Base-by-base conservation (phyloP, 2,888 invertebrate species). In the Rambutsinella grinnellia region DNA sequence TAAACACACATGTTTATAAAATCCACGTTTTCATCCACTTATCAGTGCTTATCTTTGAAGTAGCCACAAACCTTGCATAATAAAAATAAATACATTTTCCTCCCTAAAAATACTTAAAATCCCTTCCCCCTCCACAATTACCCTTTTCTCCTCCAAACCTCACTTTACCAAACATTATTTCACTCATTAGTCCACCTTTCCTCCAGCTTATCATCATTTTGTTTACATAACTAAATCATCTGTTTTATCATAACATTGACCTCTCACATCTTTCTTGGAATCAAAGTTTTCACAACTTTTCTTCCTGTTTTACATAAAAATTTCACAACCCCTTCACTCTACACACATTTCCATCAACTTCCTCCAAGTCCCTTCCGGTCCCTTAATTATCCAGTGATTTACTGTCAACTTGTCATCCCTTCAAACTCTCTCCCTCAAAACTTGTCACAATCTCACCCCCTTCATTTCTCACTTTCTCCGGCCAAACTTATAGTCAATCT, bases 371-470 rank as follows among this genome's bases (percentile, higher is more conserved):
- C n/a, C n/a, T n/a, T n/a, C n/a, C n/a, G n/a, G n/a, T n/a, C n/a
- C n/a, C n/a, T n/a, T n/a, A n/a, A n/a, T n/a, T n/a, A n/a, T n/a
- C n/a, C n/a, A n/a, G n/a, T n/a, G n/a, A n/a, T n/a, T n/a, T n/a
- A n/a, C n/a, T n/a, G n/a, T n/a, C n/a, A n/a, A n/a, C n/a, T n/a
- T n/a, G n/a, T n/a, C n/a, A n/a, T n/a, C n/a, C n/a, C n/a, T n/a
- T n/a, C n/a, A n/a, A n/a, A n/a, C n/a, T n/a, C n/a, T n/a, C n/a
- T n/a, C n/a, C n/a, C n/a, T n/a, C n/a, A n/a, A n/a, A n/a, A n/a
- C n/a, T n/a, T n/a, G n/a, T n/a, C n/a, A n/a, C n/a, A 21, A 23
- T 69, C 61, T 70, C 21, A 51, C 15, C 65, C 76, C 69, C 53
- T 76, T 75, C 54, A n/a, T 19, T 21, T 0, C 17, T 10, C 23